A percentile compares a stretch with the other conserved stretches of the same genome.
Evolutionary conservation across 1,140 invertebrate genomes (phyloP).

Genomic region (Drosophila nannoptera): DNA sequence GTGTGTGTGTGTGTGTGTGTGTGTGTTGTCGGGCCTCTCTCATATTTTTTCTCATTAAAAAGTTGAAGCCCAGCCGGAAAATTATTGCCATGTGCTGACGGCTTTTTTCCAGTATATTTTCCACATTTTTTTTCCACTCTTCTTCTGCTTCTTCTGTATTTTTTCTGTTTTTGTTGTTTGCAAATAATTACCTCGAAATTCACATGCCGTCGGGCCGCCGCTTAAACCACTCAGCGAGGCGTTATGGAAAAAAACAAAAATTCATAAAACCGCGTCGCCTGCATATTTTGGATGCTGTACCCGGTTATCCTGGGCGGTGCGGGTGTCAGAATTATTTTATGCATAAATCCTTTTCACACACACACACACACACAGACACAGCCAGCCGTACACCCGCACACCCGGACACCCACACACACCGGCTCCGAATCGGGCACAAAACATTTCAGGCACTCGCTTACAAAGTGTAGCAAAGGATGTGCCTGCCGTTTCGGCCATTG

Average conservation of each 20-base stretch:
- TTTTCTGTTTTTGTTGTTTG: slow-evolving; percentile 41
- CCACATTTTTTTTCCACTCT: not conserved
- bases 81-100: slow-evolving; percentile 63
- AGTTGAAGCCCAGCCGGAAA: slow-evolving; percentile 59
- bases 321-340: slow-evolving; percentile 64
- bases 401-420: slow-evolving; percentile 7
- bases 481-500: slow-evolving; percentile 64
- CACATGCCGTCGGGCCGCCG: slow-evolving; percentile 40
- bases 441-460: not conserved
- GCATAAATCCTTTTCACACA: slow-evolving; percentile 70
- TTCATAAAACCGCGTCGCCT: slow-evolving; percentile 60
- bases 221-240: slow-evolving; percentile 72
- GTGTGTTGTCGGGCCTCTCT: slow-evolving; percentile 6
- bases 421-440: not conserved
- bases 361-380: slow-evolving; percentile 20
- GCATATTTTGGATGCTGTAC: slow-evolving; percentile 46
- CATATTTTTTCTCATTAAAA: slow-evolving; percentile 67
- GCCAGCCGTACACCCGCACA: slow-evolving; percentile 21
- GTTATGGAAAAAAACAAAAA: slow-evolving; percentile 57
- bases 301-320: slow-evolving; percentile 50
- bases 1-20: not conserved
- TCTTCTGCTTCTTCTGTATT: not conserved
- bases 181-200: slow-evolving; percentile 72
- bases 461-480: slow-evolving; percentile 57
- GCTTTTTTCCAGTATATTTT: slow-evolving; percentile 24